Base-by-base conservation (phyloP, 1,140 invertebrate species). In the Dreissena polymorpha region DNA sequence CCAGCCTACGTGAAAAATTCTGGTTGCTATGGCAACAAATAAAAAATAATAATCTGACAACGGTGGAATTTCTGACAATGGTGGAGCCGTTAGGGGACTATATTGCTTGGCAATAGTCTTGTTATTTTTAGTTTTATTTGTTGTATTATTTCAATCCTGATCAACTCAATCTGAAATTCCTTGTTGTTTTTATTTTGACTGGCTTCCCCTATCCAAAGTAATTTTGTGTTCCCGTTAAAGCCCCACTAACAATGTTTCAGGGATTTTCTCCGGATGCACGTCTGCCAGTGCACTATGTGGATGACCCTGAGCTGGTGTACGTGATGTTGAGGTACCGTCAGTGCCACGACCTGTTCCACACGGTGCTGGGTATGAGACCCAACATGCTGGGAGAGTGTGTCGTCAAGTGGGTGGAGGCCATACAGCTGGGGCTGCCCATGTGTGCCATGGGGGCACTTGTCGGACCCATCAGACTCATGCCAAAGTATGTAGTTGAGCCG, bases 291-390 rank as follows among this genome's bases (percentile, higher is more conserved):
- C 96, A 96, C 88, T 99, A 99, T 93, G 95, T 99, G 49, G 95
- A 98, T 89, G 97, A 99, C 93, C 93, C 96, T 8, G 96, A 99
- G 84, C 93, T 99, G 73, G 97, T 97, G 23, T 99, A 99, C 94
- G 96, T 99, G 5, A 98, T 99, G 96, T 97, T 98, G 93, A 94
- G 99, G 64, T 99, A 99, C 92, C 95, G 99, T 86, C 98, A 99
- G 94, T 96, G 96, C 21, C 99, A 99, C 92, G 99, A 99, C 94
- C 94, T 99, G 72, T 95, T 97, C 83, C 98, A 99, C 93, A 96
- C 98, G 0, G 92, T 97, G 10, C 94, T 99, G 50, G 95, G 95
- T 76, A 98, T 99, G 97, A 97, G 97, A 18, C 99, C 98, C 10
- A 98, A 97, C 90, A 99, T 99, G 97, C 93, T 92, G 14, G 95